A percentile compares a stretch with the other conserved stretches of the same genome.
Conservation (phyloP, 1,140 invertebrate genomes). For the Drosophila nigromelanica region DNA sequence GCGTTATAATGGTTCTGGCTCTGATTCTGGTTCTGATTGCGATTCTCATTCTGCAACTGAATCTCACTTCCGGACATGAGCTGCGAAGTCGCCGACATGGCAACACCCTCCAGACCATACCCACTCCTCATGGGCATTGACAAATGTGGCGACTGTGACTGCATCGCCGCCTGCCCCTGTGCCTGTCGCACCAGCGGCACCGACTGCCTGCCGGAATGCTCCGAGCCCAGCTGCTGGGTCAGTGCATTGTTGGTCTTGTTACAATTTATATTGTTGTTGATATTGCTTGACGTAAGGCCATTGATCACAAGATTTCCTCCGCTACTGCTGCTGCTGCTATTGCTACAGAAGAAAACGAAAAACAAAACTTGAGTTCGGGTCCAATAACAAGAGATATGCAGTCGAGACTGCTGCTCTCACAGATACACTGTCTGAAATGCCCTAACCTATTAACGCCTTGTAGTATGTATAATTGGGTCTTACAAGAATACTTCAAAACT, state of each 20-base stretch:
- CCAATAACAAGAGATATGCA: not conserved
- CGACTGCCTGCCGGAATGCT: slow-evolving; percentile 34
- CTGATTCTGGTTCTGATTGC: slow-evolving; percentile 35
- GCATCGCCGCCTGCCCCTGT: not conserved
- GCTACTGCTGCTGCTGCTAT: slow-evolving; percentile 55
- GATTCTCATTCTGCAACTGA: slow-evolving; percentile 53
- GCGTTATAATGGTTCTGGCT: too few species aligned
- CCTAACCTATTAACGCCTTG: too few species aligned
- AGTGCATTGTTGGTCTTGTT: slow-evolving; percentile 56
- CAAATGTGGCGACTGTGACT: slow-evolving; percentile 34
- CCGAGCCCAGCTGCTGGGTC: slow-evolving; percentile 26
- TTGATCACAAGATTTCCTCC: slow-evolving; percentile 75
- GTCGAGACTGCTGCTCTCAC: not conserved
- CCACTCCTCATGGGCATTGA: slow-evolving; percentile 41
- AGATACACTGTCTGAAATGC: not conserved
- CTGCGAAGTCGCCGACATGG: slow-evolving; percentile 43
- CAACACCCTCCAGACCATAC: slow-evolving; percentile 35
- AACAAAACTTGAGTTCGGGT: not conserved
- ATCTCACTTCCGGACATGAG: slow-evolving; percentile 55
- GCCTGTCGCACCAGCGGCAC: not conserved
- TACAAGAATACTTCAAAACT: too few species aligned
- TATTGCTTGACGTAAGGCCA: slow-evolving; percentile 83
- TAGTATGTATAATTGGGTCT: too few species aligned
- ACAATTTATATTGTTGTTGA: slow-evolving; percentile 62
- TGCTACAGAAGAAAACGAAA: not conserved